phyloP scores from a whole-genome alignment of 23 tunicate genomes.

The Diplosoma virens region DNA sequence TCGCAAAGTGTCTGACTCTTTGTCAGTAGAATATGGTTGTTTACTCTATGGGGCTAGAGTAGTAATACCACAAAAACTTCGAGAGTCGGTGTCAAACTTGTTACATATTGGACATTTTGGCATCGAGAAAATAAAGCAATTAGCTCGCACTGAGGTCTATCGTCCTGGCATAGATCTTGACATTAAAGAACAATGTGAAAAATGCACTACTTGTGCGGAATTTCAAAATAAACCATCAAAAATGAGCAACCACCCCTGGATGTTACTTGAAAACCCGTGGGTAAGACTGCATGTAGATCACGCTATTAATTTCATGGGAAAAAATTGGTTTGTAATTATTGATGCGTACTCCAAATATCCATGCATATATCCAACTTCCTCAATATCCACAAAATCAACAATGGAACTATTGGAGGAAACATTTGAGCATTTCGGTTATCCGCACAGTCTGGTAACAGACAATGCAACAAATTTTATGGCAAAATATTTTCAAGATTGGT shows the following conservation, averaged over 20 bases:
- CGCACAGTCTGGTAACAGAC: background rate
- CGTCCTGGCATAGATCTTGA: background rate
- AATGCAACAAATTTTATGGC: background rate
- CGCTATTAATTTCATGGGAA: background rate
- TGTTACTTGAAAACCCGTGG: conserved; percentile 2
- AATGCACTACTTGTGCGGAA: conserved; percentile 3
- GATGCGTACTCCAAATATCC: conserved; percentile 15
- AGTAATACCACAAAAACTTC: no score
- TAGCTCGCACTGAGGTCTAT: background rate
- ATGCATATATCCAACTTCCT: background rate
- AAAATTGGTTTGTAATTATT: background rate
- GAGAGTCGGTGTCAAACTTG: no score
- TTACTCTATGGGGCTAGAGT: no score
- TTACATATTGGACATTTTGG: no score
- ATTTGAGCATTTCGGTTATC: background rate
- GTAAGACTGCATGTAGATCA: conserved; percentile 3
- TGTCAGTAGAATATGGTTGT: no score
- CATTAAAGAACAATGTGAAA: background rate
- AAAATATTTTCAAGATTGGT: background rate
- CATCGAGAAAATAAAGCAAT: background rate
- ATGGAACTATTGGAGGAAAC: background rate
- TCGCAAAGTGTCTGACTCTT: no score
- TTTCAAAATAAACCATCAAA: background rate
- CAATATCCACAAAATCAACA: background rate
- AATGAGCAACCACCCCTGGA: background rate